phyloP scores from a whole-genome alignment of 2,113 vertebrate species.

The Bos indicus region DNA sequence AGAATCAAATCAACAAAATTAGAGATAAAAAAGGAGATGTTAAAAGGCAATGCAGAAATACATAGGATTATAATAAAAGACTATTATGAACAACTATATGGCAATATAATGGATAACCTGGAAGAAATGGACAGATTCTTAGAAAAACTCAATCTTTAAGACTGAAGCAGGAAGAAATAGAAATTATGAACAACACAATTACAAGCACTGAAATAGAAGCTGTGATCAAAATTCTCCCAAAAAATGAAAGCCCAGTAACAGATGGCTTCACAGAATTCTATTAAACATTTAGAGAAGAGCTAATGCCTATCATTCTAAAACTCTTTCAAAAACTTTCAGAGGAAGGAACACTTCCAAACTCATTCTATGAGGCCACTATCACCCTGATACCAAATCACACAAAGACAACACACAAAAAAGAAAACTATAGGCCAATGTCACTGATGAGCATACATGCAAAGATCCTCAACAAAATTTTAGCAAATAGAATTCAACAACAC shows the following conservation, averaged over 20 bases:
- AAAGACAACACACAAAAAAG: not conserved
- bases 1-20: not conserved
- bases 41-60: not conserved
- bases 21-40: not conserved
- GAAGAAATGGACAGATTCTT: not conserved
- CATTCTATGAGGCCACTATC: not conserved
- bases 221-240: not conserved
- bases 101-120: not conserved
- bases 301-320: not conserved
- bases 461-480: not conserved
- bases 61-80: not conserved
- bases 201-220: accelerated
- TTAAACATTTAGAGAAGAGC: not conserved
- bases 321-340: not conserved
- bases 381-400: not conserved
- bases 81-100: not conserved
- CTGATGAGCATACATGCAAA: not conserved
- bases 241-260: not conserved
- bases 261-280: not conserved
- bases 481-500: not conserved
- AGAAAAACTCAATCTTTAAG: not conserved
- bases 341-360: not conserved
- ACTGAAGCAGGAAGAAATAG: not conserved
- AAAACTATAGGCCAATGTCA: not conserved
- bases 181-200: not conserved